A percentile compares a stretch with the other conserved stretches of the same genome.
These are phyloP conservation scores for Rhagologus leucostigma DNA, from an alignment of 2,113 vertebrate species.

Conservation along the genomic window DNA sequence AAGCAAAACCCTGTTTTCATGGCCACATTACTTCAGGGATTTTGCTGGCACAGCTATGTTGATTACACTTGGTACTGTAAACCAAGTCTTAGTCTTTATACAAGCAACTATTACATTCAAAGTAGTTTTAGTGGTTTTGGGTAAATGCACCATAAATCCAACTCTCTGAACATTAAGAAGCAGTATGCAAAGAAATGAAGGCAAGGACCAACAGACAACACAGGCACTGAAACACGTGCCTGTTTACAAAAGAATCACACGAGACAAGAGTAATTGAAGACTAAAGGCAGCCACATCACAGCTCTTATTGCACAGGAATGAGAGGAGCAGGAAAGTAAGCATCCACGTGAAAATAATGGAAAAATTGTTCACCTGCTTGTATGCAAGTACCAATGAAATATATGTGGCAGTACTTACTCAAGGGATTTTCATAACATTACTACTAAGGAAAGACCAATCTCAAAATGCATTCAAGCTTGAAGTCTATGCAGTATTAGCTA, in stretches of 20 bases:
- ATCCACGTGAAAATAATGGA: background rate
- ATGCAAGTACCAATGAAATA: background rate
- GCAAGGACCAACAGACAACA: background rate
- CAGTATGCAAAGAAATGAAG: constrained; percentile 40
- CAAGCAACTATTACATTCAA: background rate
- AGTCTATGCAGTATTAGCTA: background rate
- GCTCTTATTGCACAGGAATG: background rate
- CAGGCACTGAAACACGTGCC: background rate
- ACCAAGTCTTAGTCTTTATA: background rate
- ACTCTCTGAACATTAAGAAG: constrained; percentile 56
- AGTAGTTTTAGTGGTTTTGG: background rate
- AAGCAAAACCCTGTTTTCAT: background rate
- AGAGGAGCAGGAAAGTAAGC: background rate
- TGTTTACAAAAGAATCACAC: background rate
- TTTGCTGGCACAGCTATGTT: background rate
- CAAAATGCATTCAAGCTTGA: background rate
- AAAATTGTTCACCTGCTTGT: background rate
- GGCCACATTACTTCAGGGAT: background rate
- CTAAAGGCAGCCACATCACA: background rate
- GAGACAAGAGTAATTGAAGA: background rate
- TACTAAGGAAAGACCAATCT: background rate
- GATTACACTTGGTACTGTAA: background rate
- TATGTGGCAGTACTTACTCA: background rate
- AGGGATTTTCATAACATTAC: background rate
- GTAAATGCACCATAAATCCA: constrained; percentile 55